Percentiles rank a stretch among this genome's conserved stretches.
Evolutionary conservation across 2,113 vertebrate species (phyloP).

Genomic region (Egretta garzetta): DNA sequence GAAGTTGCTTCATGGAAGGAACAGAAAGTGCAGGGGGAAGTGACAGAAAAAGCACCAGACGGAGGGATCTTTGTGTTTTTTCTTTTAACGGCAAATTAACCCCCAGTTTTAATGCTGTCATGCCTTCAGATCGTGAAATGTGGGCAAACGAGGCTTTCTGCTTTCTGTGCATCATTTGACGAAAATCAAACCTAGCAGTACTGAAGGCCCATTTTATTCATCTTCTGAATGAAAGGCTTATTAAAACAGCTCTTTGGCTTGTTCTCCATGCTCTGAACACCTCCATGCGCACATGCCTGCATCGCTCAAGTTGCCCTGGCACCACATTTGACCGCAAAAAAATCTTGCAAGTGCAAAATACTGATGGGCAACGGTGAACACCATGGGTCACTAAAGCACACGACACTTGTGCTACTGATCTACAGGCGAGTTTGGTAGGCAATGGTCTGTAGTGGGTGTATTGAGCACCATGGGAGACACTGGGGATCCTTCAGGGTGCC

Average conservation of each 20-base stretch:
- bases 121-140: constrained; percentile 10
- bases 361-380: rapidly evolving
- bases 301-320: not conserved
- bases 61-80: not conserved
- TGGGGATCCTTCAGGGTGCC: not conserved
- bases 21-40: constrained; percentile 10
- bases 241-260: constrained; percentile 10
- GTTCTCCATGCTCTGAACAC: not conserved
- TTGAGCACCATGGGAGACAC: not conserved
- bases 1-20: not conserved
- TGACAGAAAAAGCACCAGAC: not conserved
- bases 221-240: constrained; percentile 35
- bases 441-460: not conserved
- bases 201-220: constrained; percentile 27
- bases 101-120: not conserved
- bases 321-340: not conserved
- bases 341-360: not conserved
- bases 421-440: not conserved
- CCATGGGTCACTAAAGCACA: rapidly evolving
- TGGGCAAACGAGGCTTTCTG: not conserved
- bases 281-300: not conserved
- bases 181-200: constrained; percentile 49
- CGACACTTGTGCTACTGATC: rapidly evolving
- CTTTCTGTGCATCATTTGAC: constrained; percentile 7
- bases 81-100: constrained; percentile 44